A percentile compares a stretch with the other conserved stretches of the same genome.
Conservation (phyloP, 2,888 invertebrate species). For the Cephus pygmeus region DNA sequence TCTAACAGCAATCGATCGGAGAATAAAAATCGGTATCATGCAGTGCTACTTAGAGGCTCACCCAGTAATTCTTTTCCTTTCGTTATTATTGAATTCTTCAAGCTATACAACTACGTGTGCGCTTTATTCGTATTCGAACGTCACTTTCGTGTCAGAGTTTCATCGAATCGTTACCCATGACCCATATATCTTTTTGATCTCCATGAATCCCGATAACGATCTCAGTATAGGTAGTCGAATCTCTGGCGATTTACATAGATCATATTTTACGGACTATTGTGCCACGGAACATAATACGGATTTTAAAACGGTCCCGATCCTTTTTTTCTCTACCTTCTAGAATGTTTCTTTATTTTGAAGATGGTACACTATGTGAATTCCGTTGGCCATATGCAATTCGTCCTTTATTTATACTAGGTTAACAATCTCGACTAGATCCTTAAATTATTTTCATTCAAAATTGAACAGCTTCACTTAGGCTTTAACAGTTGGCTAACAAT, state of each 20-base stretch:
- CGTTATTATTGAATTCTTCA: not conserved
- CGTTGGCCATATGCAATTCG: not conserved
- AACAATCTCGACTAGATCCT: not conserved
- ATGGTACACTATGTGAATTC: not conserved
- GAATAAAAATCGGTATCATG: not conserved
- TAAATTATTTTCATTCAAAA: not conserved
- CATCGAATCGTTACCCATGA: not conserved
- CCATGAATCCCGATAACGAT: not conserved
- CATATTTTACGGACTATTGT: not conserved
- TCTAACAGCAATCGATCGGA: not conserved
- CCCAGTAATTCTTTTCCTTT: not conserved
- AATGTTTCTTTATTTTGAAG: not conserved
- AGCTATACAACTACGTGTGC: not conserved
- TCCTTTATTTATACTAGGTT: not conserved
- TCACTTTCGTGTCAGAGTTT: not conserved
- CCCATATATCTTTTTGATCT: not conserved
- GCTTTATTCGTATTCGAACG: not conserved
- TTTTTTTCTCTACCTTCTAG: not conserved
- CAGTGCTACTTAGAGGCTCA: not conserved
- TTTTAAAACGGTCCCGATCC: not conserved
- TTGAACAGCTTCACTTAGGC: not conserved
- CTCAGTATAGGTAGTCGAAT: not conserved
- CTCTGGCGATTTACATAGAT: not conserved
- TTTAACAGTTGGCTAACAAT: conserved; percentile 5
- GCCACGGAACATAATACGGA: not conserved